A percentile compares a stretch with the other conserved stretches of the same genome.
phyloP scores from a whole-genome alignment of 2,888 invertebrate species.

The Drosophila fungiperda region DNA sequence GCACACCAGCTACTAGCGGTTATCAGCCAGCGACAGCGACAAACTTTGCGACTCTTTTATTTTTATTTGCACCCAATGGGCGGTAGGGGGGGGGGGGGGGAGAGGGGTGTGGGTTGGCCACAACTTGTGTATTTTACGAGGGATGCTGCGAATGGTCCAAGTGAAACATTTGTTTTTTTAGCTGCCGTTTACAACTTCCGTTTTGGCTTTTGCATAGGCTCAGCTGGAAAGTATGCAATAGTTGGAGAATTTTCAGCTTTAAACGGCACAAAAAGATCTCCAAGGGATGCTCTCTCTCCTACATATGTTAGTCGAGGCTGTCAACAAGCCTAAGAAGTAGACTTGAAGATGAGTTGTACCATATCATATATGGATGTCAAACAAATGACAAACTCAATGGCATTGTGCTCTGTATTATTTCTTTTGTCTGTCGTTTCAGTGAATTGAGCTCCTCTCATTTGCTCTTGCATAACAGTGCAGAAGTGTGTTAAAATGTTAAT shows the following conservation, averaged over 20 bases:
- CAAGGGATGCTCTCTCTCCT: constrained; percentile 3
- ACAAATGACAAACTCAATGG: constrained; percentile 24
- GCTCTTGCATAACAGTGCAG: constrained; percentile 23
- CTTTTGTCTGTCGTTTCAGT: constrained; percentile 43
- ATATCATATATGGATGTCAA: constrained; percentile 19
- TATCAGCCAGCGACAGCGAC: constrained; percentile 59
- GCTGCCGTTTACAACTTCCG: constrained; percentile 69
- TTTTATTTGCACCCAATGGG: constrained; percentile 44
- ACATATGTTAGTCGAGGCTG: constrained; percentile 21
- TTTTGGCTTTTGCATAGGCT: constrained; percentile 45
- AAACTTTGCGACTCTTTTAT: constrained; percentile 60
- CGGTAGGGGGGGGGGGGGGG: background rate
- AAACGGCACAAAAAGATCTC: constrained; percentile 29
- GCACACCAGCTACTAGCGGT: constrained; percentile 32
- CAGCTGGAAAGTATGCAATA: constrained; percentile 4
- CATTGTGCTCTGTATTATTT: constrained; percentile 46
- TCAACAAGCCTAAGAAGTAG: background rate
- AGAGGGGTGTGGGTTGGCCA: background rate
- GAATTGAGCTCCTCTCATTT: constrained; percentile 11
- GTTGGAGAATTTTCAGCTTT: constrained; percentile 27
- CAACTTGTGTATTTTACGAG: constrained; percentile 32
- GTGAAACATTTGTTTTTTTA: constrained; percentile 71
- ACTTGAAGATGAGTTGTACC: constrained; percentile 23
- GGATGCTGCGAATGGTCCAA: constrained; percentile 58
- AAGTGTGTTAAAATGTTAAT: constrained; percentile 58